phyloP scores from a whole-genome alignment of 2,113 vertebrate genomes.

The Actinemys pallida region DNA sequence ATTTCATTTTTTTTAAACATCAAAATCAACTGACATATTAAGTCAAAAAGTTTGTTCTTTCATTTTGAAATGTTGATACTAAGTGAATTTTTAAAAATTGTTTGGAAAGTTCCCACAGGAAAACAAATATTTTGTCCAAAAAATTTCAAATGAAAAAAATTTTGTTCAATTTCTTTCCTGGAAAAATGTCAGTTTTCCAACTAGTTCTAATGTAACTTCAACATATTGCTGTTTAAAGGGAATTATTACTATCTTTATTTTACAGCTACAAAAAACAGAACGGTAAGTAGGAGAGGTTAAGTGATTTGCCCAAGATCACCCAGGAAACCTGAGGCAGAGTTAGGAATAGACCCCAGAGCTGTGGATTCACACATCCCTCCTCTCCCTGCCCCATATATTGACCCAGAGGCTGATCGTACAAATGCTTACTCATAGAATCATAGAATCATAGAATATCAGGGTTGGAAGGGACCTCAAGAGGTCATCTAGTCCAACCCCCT shows the following conservation, averaged over 20 bases:
- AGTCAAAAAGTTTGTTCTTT: background rate
- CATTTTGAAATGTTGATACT: conserved; percentile 23
- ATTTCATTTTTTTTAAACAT: background rate
- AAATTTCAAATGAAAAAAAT: background rate
- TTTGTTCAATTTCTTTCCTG: background rate
- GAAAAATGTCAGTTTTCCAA: background rate
- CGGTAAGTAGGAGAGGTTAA: background rate
- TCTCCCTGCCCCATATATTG: background rate
- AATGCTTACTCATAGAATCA: background rate
- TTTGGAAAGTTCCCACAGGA: background rate
- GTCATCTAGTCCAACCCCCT: too few relatives aligned
- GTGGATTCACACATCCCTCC: background rate
- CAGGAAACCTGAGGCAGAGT: background rate
- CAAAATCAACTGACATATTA: background rate
- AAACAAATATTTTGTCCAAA: background rate
- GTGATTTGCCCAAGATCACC: background rate
- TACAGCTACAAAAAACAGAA: background rate
- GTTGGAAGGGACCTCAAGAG: too few relatives aligned
- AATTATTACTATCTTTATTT: background rate
- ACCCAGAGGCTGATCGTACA: background rate
- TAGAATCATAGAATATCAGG: too few relatives aligned
- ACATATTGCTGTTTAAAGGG: background rate
- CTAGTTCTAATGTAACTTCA: background rate
- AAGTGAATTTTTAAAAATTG: conserved; percentile 5
- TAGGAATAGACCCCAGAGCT: background rate